These are phyloP conservation scores for Thera obeliscata DNA, from an alignment of 2,888 invertebrate species.

Conservation along the genomic window DNA sequence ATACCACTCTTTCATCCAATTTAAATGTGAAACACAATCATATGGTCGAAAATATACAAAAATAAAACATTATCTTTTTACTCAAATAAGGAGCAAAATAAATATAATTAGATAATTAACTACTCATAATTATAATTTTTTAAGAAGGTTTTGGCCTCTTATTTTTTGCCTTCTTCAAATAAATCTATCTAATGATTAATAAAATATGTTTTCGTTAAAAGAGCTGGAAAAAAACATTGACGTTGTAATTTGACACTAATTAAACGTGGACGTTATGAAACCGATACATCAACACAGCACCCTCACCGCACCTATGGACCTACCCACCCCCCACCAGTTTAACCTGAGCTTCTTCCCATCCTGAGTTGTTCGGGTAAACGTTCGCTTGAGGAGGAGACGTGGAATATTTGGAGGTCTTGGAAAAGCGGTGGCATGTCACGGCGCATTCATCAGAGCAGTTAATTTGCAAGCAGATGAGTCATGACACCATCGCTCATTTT, in stretches of 20 bases:
- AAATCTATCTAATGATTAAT: not conserved
- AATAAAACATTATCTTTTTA: too few species aligned
- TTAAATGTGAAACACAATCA: too few species aligned
- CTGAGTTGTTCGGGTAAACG: slow-evolving; percentile 35
- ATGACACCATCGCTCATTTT: slow-evolving; percentile 79
- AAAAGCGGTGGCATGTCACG: slow-evolving; percentile 57
- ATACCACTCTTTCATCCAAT: too few species aligned
- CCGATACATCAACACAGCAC: slow-evolving; percentile 74
- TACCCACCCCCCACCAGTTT: slow-evolving; percentile 58
- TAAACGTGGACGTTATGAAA: slow-evolving; percentile 76
- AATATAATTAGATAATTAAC: too few species aligned
- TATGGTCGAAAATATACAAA: too few species aligned
- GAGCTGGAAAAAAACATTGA: slow-evolving; percentile 69
- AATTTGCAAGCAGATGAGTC: slow-evolving; percentile 81
- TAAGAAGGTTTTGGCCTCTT: too few species aligned
- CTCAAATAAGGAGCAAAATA: too few species aligned
- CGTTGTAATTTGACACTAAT: slow-evolving; percentile 78
- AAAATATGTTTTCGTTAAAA: slow-evolving; percentile 26
- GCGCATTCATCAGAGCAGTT: slow-evolving; percentile 80
- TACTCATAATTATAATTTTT: too few species aligned
- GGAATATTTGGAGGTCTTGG: slow-evolving; percentile 48
- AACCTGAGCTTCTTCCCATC: slow-evolving; percentile 47
- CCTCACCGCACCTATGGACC: slow-evolving; percentile 67
- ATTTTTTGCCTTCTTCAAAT: too few species aligned
- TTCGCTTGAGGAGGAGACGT: slow-evolving; percentile 36